These are phyloP conservation scores for Scartelaos histophorus DNA, from an alignment of 2,113 vertebrate genomes.

Conservation along the genomic window DNA sequence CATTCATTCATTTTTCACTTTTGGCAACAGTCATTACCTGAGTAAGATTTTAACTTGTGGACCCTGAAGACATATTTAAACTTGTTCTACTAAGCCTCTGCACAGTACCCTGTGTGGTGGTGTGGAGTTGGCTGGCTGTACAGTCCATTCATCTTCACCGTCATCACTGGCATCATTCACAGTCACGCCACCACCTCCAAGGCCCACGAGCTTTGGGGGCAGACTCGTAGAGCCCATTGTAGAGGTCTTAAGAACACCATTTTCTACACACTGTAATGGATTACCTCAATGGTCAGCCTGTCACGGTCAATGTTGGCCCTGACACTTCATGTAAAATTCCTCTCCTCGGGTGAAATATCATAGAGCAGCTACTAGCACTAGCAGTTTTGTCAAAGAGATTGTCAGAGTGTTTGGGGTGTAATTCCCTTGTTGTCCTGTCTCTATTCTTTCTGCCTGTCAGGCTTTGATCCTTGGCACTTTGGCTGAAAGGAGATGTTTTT, in stretches of 20 bases:
- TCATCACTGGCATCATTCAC: conserved; percentile 56
- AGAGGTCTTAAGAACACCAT: conserved; percentile 38
- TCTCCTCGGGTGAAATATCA: conserved; percentile 52
- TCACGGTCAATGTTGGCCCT: conserved; percentile 58
- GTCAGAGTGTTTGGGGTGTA: conserved; percentile 47
- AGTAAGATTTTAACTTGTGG: conserved; percentile 33
- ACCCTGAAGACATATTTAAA: conserved; percentile 48
- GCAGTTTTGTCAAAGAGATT: conserved; percentile 60
- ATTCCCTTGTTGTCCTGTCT: conserved; percentile 16
- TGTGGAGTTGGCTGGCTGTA: conserved; percentile 39
- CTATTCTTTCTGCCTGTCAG: conserved; percentile 26
- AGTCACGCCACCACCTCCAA: conserved; percentile 27
- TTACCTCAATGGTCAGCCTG: conserved; percentile 58
- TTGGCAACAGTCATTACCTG: conserved; percentile 1
- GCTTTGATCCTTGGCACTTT: conserved; percentile 21
- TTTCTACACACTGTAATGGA: conserved; percentile 57
- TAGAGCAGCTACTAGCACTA: conserved; percentile 24
- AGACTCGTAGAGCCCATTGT: conserved; percentile 27
- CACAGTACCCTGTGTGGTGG: conserved; percentile 19
- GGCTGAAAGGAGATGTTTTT: not conserved
- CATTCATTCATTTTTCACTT: not conserved
- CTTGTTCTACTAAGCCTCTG: conserved; percentile 31
- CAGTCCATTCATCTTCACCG: conserved; percentile 53
- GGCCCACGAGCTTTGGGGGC: conserved; percentile 39
- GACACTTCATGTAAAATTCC: conserved; percentile 66